Conservation (phyloP, 2,797 vertebrate genomes). For the Parauchenoglanis ngamensis region DNA sequence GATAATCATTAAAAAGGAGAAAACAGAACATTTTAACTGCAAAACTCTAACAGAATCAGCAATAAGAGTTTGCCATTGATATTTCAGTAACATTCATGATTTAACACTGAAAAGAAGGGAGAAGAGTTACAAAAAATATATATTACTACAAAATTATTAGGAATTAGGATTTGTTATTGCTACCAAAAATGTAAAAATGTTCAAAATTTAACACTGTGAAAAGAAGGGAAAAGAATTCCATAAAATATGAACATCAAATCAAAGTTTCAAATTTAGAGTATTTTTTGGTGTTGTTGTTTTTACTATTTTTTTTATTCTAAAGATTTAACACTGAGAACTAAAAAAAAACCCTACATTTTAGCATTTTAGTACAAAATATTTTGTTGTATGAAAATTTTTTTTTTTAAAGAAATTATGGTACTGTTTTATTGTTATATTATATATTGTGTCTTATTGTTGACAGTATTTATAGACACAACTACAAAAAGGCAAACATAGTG, state of each 20-base stretch:
- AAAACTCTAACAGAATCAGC: neutral
- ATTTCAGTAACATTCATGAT: neutral
- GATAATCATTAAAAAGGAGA: neutral
- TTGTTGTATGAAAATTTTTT: neutral
- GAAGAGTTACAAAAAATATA: neutral
- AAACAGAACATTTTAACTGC: neutral
- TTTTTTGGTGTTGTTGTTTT: no score
- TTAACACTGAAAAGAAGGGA: no score
- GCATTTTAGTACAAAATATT: neutral
- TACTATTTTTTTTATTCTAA: no score
- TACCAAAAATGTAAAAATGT: neutral
- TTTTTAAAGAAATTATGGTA: neutral
- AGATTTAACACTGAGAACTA: neutral
- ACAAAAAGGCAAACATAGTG: no score
- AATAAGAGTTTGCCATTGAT: no score
- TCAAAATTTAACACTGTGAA: neutral
- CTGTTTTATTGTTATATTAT: neutral
- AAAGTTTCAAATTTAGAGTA: no score
- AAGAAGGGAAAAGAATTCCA: neutral
- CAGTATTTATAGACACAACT: neutral
- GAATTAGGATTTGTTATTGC: neutral
- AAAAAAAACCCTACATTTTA: no score
- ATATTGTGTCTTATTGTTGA: neutral
- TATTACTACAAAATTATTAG: neutral
- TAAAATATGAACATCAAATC: neutral